Base-by-base conservation (phyloP, 2,797 vertebrate species). In the Garrulus glandarius region DNA sequence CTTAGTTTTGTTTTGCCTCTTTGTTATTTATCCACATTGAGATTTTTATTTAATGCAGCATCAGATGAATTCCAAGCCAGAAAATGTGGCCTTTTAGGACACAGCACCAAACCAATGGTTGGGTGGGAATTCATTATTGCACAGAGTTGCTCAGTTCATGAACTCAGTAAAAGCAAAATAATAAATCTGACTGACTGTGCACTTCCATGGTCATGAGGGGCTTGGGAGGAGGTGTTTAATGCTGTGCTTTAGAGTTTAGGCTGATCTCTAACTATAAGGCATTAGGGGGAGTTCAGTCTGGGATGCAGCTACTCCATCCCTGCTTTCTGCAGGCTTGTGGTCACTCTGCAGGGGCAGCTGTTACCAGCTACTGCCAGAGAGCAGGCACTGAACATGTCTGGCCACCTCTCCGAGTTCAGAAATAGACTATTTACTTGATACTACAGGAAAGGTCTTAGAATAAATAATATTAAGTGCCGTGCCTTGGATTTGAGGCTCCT, bases 91-190 rank as follows among this genome's bases (percentile, higher is more conserved):
- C 37, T 76, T 79, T 81, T 23, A 56, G 61, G 49, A 70, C 52
- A 69, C 36, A 53, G 26, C 74, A 74, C 8, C 60, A 57, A 79
- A 86, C 5, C n/a, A 77, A 5, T 49, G 1, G 0, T 26, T 67
- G 61, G 5, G 10, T 90, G 83, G 80, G 19, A 68, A 81, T 56
- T 75, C 2, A 1, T 70, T 69, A 37, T 20, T 56, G n/a, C 37
- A 17, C 1, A 3, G 36, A 80, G 32, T 59, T 0, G 0, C 16
- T 55, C 41, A 24, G 53, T 75, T 75, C n/a, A 24, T 36, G 22
- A 91, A 52, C 47, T 72, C 57, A 37, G 18, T 65, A 44, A 36
- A 78, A 89, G 55, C 30, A 81, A 75, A 81, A 43, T 43, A 81
- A 49, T 57, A 26, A n/a, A 17, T 63, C 34, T 50, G 15, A 34